Base-by-base conservation (phyloP, 2,797 vertebrate genomes). In the Pipistrellus pygmaeus region DNA sequence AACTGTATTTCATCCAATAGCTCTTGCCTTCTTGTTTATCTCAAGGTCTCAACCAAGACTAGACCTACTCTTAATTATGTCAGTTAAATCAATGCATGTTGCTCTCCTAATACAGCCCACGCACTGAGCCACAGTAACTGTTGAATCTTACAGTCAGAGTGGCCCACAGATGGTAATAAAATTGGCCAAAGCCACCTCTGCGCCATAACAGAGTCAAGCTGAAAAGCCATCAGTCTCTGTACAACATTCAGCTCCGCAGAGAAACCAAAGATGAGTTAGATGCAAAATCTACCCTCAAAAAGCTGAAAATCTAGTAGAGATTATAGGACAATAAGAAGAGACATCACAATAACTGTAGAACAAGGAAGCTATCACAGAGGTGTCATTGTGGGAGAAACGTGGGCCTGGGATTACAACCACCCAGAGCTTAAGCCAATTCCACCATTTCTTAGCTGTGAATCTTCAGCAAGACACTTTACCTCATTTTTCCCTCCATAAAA, bases 1-100 rank as follows among this genome's bases (percentile, higher is more conserved):
- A 96, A 62, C 81, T 35, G 13, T 71, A 69, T 96, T 94, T 89
- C 7, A 53, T 27, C 15, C 11, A 72, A 77, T 21, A 32, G 15
- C 10, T 88, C 5, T 72, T 46, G 27, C 17, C 46, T 87, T 82
- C 55, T 2, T 3, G 38, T 66, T 91, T 91, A n/a, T 92, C 64
- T 57, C 41, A 85, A 82, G 55, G n/a, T 57, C 44, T 82, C 60
- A 93, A 21, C 27, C 48, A 44, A 21, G 53, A 35, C 25, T 92
- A 72, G 27, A 77, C 11, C 51, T 86, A 35, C 4, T 91, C 9
- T 64, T 90, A 88, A 72, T 60, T 80, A 77, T 76, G 71, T 85
- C 76, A 46, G 17, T 85, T 85, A n/a, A 81, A 62, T 84, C 44
- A 66, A 53, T 75, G 15, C 20, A 25, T 30, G 6, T 27, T 93